Percentiles rank a stretch among this genome's conserved stretches.
phyloP scores from a whole-genome alignment of 1,140 invertebrate genomes.

The Yoshiicerus persimilis region DNA sequence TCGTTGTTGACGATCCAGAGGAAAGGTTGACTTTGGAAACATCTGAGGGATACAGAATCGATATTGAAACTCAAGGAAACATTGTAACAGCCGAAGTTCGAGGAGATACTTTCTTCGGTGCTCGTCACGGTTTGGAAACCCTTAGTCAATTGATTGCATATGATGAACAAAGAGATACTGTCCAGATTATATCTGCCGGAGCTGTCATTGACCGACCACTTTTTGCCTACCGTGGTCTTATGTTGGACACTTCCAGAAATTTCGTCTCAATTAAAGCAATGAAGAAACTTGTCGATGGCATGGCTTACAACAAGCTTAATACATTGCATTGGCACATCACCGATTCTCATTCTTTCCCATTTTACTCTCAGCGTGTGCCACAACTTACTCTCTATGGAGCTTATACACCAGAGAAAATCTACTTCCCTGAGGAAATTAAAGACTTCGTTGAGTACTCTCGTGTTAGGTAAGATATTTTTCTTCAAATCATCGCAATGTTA shows the following conservation, averaged over 20 bases:
- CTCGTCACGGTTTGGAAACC: slow-evolving; percentile 52
- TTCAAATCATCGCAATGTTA: background rate
- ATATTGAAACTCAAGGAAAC: slow-evolving; percentile 50
- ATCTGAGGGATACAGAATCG: slow-evolving; percentile 49
- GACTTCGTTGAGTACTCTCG: slow-evolving; percentile 51
- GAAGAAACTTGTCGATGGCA: slow-evolving; percentile 52
- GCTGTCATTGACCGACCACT: slow-evolving; percentile 50
- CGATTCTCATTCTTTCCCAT: slow-evolving; percentile 54
- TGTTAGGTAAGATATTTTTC: slow-evolving; percentile 38
- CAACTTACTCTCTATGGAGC: slow-evolving; percentile 54
- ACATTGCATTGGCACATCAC: slow-evolving; percentile 55
- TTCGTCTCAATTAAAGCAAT: slow-evolving; percentile 51
- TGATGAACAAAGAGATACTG: slow-evolving; percentile 48
- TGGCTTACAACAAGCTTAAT: slow-evolving; percentile 54
- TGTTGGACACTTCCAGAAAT: slow-evolving; percentile 51
- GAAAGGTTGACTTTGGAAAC: slow-evolving; percentile 48
- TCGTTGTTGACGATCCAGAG: slow-evolving; percentile 49
- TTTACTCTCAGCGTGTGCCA: slow-evolving; percentile 52
- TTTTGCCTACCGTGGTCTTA: slow-evolving; percentile 50
- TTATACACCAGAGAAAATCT: slow-evolving; percentile 52
- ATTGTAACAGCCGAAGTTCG: slow-evolving; percentile 48
- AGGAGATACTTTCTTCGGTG: slow-evolving; percentile 52
- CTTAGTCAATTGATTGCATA: slow-evolving; percentile 51
- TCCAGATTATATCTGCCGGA: slow-evolving; percentile 48
- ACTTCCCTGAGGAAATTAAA: slow-evolving; percentile 52